Conservation (phyloP, 2,888 invertebrate species). For the Tholera decimalis region DNA sequence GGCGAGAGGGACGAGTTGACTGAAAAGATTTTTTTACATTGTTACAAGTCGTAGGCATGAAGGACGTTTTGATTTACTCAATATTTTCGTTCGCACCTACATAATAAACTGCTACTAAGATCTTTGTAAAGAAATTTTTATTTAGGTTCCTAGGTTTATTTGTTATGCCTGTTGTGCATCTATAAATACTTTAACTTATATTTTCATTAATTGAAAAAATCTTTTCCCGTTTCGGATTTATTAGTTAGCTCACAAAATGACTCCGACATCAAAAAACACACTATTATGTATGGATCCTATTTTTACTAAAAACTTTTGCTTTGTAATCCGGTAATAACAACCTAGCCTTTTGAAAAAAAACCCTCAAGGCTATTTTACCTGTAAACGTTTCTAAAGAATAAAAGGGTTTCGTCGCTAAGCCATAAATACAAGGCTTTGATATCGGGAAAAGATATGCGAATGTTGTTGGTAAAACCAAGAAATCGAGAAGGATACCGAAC, state of each 20-base stretch:
- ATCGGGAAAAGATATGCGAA: conserved; percentile 14
- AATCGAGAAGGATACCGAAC: background rate
- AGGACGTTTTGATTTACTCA: no score
- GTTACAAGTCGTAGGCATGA: no score
- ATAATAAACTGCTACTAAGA: no score
- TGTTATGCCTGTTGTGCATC: no score
- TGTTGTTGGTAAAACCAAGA: conserved; percentile 5
- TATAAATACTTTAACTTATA: no score
- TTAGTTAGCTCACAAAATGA: background rate
- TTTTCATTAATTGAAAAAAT: no score
- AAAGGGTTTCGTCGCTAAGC: conserved; percentile 16
- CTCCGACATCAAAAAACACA: background rate
- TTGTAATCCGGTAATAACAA: conserved; percentile 7
- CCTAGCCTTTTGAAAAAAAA: conserved; percentile 9
- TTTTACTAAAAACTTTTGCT: background rate
- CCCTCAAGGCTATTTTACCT: conserved; percentile 8
- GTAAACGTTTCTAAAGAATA: conserved; percentile 8
- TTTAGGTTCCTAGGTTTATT: no score
- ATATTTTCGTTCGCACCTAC: no score
- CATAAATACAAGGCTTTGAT: conserved; percentile 22
- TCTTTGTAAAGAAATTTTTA: no score
- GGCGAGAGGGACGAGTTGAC: no score
- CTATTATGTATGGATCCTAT: background rate
- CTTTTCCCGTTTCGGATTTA: background rate
- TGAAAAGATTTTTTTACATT: no score